A percentile compares a stretch with the other conserved stretches of the same genome.
phyloP scores from a whole-genome alignment of 2,888 invertebrate species.

The Reticulitermes lucifugus region DNA sequence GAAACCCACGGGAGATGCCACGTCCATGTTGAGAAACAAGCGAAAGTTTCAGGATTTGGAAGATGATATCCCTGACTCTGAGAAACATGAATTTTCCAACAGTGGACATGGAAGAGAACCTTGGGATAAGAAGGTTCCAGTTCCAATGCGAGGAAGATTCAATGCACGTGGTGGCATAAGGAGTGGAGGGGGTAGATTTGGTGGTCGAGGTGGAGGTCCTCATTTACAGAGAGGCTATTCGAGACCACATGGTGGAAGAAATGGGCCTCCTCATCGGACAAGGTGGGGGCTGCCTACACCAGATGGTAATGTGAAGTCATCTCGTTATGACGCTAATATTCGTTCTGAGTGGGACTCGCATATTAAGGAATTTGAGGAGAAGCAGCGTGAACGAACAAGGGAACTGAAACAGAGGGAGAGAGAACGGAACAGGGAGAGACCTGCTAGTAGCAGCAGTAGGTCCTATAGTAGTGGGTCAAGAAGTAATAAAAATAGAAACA shows the following conservation, averaged over 20 bases:
- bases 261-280: constrained; percentile 6
- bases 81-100: neutral
- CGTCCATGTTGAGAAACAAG: constrained; percentile 19
- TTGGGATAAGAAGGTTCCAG: constrained; percentile 44
- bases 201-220: constrained; percentile 21
- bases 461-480: constrained; percentile 34
- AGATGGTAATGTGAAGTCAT: neutral
- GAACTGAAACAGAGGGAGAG: constrained; percentile 30
- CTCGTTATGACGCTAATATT: constrained; percentile 41
- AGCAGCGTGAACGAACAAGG: constrained; percentile 39
- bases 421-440: constrained; percentile 39
- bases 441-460: constrained; percentile 31
- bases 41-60: constrained; percentile 40
- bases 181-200: constrained; percentile 35
- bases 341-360: constrained; percentile 44
- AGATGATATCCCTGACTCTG: neutral
- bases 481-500: constrained; percentile 39
- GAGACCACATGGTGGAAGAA: constrained; percentile 26
- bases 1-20: constrained; percentile 3
- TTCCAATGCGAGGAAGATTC: constrained; percentile 40
- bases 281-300: constrained; percentile 14
- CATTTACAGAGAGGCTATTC: constrained; percentile 32
- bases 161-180: constrained; percentile 4
- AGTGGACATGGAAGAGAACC: constrained; percentile 24
- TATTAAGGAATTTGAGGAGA: constrained; percentile 47